Evolutionary conservation across 2,797 vertebrate species (phyloP).

Genomic region (Notolepis coatsorum): DNA sequence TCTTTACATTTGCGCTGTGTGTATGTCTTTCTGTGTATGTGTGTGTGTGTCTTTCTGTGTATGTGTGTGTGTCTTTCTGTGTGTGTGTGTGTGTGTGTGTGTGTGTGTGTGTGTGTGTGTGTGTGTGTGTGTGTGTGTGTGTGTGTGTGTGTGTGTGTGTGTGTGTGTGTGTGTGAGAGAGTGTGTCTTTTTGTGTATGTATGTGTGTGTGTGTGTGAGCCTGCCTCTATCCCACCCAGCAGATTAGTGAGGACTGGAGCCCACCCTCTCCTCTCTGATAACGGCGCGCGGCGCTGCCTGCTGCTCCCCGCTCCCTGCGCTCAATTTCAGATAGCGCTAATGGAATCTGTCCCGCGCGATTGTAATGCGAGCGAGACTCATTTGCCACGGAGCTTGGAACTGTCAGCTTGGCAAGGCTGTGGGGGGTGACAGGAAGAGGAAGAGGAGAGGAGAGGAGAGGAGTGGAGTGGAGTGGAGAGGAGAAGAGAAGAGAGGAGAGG

Average conservation of each 20-base stretch:
- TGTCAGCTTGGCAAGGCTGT: conserved; percentile 87
- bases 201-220: conserved; percentile 21
- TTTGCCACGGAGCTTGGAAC: conserved; percentile 99
- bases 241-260: conserved; percentile 77
- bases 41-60: background rate
- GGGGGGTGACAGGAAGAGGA: conserved; percentile 16
- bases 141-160: background rate
- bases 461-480: conserved; percentile 40
- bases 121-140: no score
- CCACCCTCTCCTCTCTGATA: conserved; percentile 86
- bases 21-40: no score
- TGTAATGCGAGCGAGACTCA: conserved; percentile 99
- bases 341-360: conserved; percentile 99
- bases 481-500: conserved; percentile 76
- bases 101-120: background rate
- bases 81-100: conserved; percentile 14
- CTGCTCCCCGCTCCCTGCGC: conserved; percentile 87
- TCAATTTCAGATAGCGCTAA: conserved; percentile 99
- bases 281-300: conserved; percentile 77
- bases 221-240: conserved; percentile 61
- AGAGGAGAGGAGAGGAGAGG: conserved; percentile 81
- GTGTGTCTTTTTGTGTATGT: conserved; percentile 21
- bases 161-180: conserved; percentile 27
- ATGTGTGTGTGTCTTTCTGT: background rate
- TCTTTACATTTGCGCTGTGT: background rate